Base-by-base conservation (phyloP, 2,797 vertebrate genomes). In the Ctenochaetus hawaiiensis region DNA sequence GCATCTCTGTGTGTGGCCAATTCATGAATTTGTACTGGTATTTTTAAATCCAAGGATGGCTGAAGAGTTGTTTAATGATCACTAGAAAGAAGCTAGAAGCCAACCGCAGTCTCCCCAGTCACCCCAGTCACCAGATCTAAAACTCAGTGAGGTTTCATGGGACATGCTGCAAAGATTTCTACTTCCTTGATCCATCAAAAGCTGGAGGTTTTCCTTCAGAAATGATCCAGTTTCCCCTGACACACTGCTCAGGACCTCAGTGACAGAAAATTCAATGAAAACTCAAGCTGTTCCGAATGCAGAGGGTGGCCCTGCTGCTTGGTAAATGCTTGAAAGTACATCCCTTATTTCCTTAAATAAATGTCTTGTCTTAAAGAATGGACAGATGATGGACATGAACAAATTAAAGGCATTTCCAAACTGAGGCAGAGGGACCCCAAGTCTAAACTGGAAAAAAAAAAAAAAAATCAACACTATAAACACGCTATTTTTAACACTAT, bases 101-200 rank as follows among this genome's bases (percentile, higher is more conserved):
- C 52, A 62, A 26, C 16, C 30, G 13, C 6, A 18, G n/a, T 53
- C 57, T 67, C 68, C 23, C 16, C 6, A 18, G n/a, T 53, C 57
- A 65, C 68, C 37, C 57, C n/a, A 65, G 57, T 18, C 63, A 56
- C 43, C 54, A 62, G 20, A 81, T 82, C 72, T 70, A 39, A 77
- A 73, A 47, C 62, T 2, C 1, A 22, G 23, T 16, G 37, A 60
- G 54, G 59, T 58, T 77, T 83, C 54, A 68, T 65, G 59, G 43
- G 59, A 67, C 26, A 10, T 14, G 41, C n/a, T 58, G 70, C 44
- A 75, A 85, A 82, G 70, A 82, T 61, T 75, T 80, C 52, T 20
- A 69, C 62, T 17, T 67, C 67, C 47, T 73, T 71, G 23, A 76
- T 62, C 41, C 30, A 78, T 82, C 41, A 84, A 84, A 74, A 37